Base-by-base conservation (phyloP, 1,140 invertebrate species). In the Bombus waltoni region DNA sequence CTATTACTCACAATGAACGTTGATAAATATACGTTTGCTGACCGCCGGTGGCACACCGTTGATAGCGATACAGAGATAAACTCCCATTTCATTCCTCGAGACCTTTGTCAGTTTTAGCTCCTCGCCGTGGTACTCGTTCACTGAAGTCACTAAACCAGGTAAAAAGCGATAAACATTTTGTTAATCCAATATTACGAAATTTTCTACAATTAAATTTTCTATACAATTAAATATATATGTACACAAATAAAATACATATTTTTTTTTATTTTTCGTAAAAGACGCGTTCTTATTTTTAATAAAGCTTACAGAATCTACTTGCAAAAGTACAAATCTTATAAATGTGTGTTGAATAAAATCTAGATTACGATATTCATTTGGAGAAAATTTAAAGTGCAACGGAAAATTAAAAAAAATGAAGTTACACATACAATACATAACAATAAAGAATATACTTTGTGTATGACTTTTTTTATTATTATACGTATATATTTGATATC, bases 41-140 rank as follows among this genome's bases (percentile, higher is more conserved):
- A 98, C 97, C 71, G 97, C 96, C 40, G 98, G 98, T 47, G 97
- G 97, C 28, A 98, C 96, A 59, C 97, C 97, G 88, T 98, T 98
- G 89, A 96, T 97, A n/a, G 98, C 98, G 71, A 98, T 98, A 94
- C 97, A 98, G 73, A 98, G 95, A 94, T 98, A 98, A 80, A 97
- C 97, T n/a, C 97, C 97, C 98, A 98, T 98, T 94, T 98, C 98
- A 78, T 97, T 97, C 78, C 98, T 96, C 82, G 97, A 97, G 90
- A 98, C 97, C 95, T 98, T 98, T 71, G 96, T 96, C 86, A 98
- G 95, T 88, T 97, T 97, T 81, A 98, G 94, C 25, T 97, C 96
- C 91, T 98, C 97, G 66, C 97, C 97, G 87, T 97, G 94, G 87
- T 93, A 95, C 74, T 94, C 93, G n/a, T 77, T 47, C 40, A 93